Evolutionary conservation across 2,797 vertebrate genomes (phyloP).

Genomic region (Acipenser transmontanus): DNA sequence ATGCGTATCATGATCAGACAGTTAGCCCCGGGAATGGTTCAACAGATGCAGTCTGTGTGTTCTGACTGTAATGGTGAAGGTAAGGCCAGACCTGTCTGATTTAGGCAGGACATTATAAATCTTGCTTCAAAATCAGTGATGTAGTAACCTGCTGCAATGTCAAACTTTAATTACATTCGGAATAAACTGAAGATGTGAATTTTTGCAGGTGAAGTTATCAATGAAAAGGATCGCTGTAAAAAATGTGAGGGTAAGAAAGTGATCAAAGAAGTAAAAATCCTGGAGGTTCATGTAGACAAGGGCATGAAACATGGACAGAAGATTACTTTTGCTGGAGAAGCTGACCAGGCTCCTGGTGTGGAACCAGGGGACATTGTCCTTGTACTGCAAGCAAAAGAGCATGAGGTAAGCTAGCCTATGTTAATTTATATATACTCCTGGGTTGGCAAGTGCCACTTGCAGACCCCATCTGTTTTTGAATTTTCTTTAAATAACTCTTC

Average conservation of each 20-base stretch:
- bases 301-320: slow-evolving; percentile 97
- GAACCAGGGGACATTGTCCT: slow-evolving; percentile 96
- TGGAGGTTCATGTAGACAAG: slow-evolving; percentile 98
- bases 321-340: slow-evolving; percentile 95
- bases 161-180: no score
- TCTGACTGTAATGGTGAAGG: slow-evolving; percentile 96
- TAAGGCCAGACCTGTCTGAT: slow-evolving; percentile 35
- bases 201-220: slow-evolving; percentile 88
- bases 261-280: slow-evolving; percentile 95
- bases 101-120: no score
- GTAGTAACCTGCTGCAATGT: no score
- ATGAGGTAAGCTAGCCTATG: slow-evolving; percentile 70
- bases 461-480: slow-evolving; percentile 15
- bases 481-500: slow-evolving; percentile 21
- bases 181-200: no score
- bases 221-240: slow-evolving; percentile 98
- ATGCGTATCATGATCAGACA: slow-evolving; percentile 97
- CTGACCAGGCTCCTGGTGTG: slow-evolving; percentile 87
- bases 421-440: no score
- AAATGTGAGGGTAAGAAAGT: slow-evolving; percentile 98
- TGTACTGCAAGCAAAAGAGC: slow-evolving; percentile 88
- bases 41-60: slow-evolving; percentile 98
- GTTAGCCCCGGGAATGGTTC: slow-evolving; percentile 95
- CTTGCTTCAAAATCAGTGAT: background rate
- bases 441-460: slow-evolving; percentile 16